These are phyloP conservation scores for Solenodon paradoxus DNA, from an alignment of 2,113 vertebrate genomes.

Conservation along the genomic window DNA sequence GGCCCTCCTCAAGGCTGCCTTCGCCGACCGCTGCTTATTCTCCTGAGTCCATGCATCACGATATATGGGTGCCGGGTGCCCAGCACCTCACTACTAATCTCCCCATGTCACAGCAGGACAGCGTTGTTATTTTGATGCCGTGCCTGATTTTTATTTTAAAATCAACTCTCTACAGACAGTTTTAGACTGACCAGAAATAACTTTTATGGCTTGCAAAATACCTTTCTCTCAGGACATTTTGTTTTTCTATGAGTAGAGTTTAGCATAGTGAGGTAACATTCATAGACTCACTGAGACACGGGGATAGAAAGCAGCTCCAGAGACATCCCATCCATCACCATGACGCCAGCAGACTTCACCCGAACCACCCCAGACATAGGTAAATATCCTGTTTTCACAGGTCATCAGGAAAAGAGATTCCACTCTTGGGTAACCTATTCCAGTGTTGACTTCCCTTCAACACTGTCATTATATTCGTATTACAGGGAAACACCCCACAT, in stretches of 20 bases:
- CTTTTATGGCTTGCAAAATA: slow-evolving; percentile 8
- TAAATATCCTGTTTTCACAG: slow-evolving; percentile 38
- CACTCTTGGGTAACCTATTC: background rate
- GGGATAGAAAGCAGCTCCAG: background rate
- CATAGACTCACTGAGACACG: background rate
- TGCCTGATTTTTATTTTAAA: background rate
- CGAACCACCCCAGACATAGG: background rate
- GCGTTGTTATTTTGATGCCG: background rate
- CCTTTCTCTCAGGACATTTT: background rate
- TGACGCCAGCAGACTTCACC: background rate
- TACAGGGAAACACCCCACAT: background rate
- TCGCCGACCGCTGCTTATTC: background rate
- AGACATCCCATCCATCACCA: background rate
- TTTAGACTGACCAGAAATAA: slow-evolving; percentile 33
- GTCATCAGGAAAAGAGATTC: slow-evolving; percentile 16
- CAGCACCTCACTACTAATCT: background rate
- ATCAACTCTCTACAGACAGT: background rate
- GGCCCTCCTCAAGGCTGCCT: background rate
- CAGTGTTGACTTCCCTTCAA: background rate
- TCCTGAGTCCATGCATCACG: rapidly evolving
- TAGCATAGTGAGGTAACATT: background rate
- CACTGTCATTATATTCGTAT: background rate
- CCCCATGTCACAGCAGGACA: background rate
- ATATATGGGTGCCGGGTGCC: background rate
- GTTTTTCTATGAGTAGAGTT: slow-evolving; percentile 35